phyloP scores from a whole-genome alignment of 2,113 vertebrate species.

The Acrocephalus arundinaceus region DNA sequence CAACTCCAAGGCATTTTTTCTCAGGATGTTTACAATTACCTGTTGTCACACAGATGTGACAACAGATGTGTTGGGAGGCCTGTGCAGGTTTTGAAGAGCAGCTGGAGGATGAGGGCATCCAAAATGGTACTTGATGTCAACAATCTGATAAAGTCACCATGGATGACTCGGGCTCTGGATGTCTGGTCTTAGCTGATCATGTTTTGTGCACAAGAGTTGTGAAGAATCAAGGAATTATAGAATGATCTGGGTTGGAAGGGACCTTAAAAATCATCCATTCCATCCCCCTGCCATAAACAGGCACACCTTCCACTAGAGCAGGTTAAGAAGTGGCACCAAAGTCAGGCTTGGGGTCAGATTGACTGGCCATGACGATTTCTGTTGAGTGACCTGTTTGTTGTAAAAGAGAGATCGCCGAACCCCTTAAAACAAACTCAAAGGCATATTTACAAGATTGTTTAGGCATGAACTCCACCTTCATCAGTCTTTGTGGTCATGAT shows the following conservation, averaged over 20 bases:
- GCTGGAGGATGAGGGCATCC: neutral
- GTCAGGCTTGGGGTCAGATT: neutral
- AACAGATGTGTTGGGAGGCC: neutral
- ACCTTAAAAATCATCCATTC: neutral
- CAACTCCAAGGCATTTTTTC: neutral
- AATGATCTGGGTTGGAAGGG: neutral
- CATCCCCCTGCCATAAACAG: neutral
- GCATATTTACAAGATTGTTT: neutral
- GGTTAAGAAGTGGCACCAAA: neutral
- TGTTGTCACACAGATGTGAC: neutral
- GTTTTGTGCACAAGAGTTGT: neutral
- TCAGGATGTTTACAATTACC: neutral
- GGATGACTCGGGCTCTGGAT: rapidly evolving
- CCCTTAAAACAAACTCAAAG: neutral
- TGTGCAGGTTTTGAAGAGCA: neutral
- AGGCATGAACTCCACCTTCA: neutral
- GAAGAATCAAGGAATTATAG: neutral
- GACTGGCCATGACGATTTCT: neutral
- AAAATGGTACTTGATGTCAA: neutral
- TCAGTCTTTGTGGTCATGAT: neutral
- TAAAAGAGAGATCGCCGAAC: neutral
- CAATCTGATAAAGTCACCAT: neutral
- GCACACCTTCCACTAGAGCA: neutral
- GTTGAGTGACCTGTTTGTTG: neutral
- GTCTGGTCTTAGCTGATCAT: neutral